Conservation (phyloP, 1,140 invertebrate species). For the Diabrotica virgifera region DNA sequence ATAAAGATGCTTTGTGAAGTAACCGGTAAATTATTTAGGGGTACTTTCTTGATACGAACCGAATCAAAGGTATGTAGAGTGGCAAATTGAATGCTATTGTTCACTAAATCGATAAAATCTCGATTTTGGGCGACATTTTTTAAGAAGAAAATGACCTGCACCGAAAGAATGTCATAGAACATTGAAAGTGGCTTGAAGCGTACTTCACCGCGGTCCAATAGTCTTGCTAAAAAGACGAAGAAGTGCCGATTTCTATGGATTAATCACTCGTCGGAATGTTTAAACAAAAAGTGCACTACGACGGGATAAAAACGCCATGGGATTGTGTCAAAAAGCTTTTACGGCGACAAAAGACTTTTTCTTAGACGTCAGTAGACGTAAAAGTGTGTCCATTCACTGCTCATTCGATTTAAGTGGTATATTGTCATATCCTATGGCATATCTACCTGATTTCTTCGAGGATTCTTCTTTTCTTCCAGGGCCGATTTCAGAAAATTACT, state of each 20-base stretch:
- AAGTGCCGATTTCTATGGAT: constrained; percentile 41
- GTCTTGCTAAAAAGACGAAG: constrained; percentile 26
- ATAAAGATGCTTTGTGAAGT: no score
- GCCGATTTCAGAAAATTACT: constrained; percentile 3
- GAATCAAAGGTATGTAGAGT: constrained; percentile 6
- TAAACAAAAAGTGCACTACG: constrained; percentile 39
- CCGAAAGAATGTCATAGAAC: constrained; percentile 34
- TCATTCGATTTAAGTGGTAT: constrained; percentile 49
- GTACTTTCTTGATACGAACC: neutral
- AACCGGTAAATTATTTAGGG: neutral
- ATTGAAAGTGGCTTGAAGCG: constrained; percentile 20
- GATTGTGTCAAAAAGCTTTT: constrained; percentile 49
- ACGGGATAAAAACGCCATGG: constrained; percentile 37
- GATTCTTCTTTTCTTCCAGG: constrained; percentile 5
- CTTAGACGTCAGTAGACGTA: constrained; percentile 41
- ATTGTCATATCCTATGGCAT: constrained; percentile 44
- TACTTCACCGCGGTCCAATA: constrained; percentile 34
- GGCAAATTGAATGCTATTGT: neutral
- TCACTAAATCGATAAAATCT: constrained; percentile 20
- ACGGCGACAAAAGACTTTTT: constrained; percentile 47
- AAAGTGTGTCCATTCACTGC: constrained; percentile 47
- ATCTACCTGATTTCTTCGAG: constrained; percentile 32
- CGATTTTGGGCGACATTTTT: constrained; percentile 16
- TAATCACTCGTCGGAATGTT: constrained; percentile 38
- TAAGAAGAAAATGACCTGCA: constrained; percentile 9